These are phyloP conservation scores for Gymnogyps californianus DNA, from an alignment of 2,113 vertebrate genomes.

Conservation along the genomic window DNA sequence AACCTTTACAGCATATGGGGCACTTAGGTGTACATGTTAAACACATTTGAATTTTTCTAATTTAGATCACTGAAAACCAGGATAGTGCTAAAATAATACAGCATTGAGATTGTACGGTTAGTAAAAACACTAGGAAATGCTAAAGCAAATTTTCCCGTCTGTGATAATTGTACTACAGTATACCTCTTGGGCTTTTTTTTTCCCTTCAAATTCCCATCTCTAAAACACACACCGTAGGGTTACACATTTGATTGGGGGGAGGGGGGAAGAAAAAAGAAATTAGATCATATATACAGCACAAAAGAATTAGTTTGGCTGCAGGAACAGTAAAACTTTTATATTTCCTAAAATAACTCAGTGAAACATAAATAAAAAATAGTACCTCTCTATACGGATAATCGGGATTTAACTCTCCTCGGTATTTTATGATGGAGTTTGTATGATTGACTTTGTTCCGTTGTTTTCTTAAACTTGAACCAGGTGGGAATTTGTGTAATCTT, in stretches of 20 bases:
- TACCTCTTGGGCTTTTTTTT: neutral
- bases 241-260: neutral
- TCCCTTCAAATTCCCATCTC: neutral
- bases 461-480: conserved; percentile 1
- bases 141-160: neutral
- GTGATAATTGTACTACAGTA: neutral
- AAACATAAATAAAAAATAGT: neutral
- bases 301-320: neutral
- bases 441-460: neutral
- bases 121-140: neutral
- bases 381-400: neutral
- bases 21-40: neutral
- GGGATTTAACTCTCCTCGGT: neutral
- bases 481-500: neutral
- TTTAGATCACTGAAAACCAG: neutral
- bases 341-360: neutral
- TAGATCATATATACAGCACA: neutral
- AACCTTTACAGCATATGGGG: neutral
- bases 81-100: neutral
- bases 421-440: neutral
- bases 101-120: neutral
- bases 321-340: neutral
- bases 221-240: neutral
- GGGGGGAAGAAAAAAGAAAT: neutral
- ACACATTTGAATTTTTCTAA: neutral